phyloP scores from a whole-genome alignment of 2,797 vertebrate genomes.

The Rhincodon typus region DNA sequence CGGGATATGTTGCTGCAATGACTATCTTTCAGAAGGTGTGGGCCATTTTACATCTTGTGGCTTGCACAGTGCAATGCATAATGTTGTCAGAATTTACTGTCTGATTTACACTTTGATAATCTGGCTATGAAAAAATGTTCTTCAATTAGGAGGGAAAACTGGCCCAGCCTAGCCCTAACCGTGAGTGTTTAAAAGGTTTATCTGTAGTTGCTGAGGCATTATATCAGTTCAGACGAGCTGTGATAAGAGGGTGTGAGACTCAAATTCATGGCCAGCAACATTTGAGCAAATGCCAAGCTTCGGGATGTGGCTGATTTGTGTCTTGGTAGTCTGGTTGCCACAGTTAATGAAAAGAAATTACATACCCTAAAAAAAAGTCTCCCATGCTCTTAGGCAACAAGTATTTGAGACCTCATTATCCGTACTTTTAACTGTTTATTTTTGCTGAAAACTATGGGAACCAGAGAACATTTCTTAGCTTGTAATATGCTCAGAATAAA shows the following conservation, averaged over 20 bases:
- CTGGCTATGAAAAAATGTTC: neutral
- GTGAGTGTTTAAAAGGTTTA: neutral
- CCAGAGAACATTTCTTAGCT: neutral
- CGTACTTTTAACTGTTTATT: neutral
- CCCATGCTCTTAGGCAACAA: neutral
- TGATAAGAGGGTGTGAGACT: neutral
- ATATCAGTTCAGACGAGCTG: neutral
- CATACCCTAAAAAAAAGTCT: neutral
- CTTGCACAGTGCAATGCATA: neutral
- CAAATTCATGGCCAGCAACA: neutral
- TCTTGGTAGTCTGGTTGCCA: neutral
- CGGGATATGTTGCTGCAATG: too few relatives aligned
- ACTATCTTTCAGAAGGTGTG: too few relatives aligned
- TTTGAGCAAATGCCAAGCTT: neutral
- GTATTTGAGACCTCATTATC: neutral
- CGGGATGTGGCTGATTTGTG: neutral
- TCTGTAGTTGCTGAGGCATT: neutral
- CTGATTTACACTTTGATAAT: neutral
- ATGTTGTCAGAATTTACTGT: too few relatives aligned
- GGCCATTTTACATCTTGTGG: neutral
- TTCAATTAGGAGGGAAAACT: neutral
- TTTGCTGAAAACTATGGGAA: neutral
- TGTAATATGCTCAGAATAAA: neutral
- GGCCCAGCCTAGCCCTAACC: neutral
- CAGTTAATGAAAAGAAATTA: neutral